These are phyloP conservation scores for Cochlearius cochlearius DNA, from an alignment of 2,113 vertebrate species.

Conservation along the genomic window DNA sequence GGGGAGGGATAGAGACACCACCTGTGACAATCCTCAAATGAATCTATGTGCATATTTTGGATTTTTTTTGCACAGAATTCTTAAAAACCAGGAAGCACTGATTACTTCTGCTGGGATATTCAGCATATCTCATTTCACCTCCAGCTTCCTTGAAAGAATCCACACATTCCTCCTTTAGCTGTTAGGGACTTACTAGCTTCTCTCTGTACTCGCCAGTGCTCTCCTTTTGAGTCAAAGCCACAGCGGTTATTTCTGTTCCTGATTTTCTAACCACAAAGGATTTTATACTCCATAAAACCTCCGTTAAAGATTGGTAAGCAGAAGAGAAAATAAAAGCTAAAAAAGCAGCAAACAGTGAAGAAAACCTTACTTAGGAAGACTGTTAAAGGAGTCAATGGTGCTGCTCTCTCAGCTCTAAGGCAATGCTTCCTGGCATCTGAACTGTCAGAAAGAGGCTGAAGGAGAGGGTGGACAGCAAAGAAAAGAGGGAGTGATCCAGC, in stretches of 20 bases:
- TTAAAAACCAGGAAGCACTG: background rate
- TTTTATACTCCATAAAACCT: background rate
- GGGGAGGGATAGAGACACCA: background rate
- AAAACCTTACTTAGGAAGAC: background rate
- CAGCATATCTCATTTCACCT: background rate
- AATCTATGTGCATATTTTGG: background rate
- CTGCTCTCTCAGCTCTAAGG: background rate
- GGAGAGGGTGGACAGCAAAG: background rate
- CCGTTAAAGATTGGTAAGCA: background rate
- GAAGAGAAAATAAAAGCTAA: background rate
- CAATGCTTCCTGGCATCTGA: background rate
- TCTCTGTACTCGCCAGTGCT: background rate
- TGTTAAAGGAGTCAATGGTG: background rate
- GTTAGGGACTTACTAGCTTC: background rate
- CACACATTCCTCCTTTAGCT: background rate
- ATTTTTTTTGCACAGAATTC: background rate
- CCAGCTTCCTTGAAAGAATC: background rate
- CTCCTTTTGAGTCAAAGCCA: background rate
- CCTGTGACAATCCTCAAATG: background rate
- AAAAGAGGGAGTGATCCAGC: background rate
- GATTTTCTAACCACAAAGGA: background rate
- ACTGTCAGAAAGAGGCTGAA: background rate
- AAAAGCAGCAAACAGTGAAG: background rate
- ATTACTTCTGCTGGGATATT: background rate
- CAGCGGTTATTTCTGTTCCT: background rate